Conservation (phyloP, 2,888 invertebrate species). For the Athripsodes cinereus region DNA sequence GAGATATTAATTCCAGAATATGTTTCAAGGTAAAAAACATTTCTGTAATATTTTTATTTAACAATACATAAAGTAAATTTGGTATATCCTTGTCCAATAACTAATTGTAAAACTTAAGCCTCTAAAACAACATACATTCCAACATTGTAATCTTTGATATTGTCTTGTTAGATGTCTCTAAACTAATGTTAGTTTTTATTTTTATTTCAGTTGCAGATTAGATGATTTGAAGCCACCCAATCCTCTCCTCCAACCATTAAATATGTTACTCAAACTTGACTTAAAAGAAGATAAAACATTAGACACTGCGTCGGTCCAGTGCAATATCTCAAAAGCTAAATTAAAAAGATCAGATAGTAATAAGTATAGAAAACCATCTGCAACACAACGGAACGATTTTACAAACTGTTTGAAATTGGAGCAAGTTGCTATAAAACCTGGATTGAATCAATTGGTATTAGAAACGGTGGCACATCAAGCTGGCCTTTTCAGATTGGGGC, state of each 20-base stretch:
- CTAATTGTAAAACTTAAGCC: no score
- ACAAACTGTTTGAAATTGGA: conserved; percentile 51
- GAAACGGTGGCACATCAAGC: conserved; percentile 56
- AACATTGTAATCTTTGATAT: no score
- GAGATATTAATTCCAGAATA: conserved; percentile 9
- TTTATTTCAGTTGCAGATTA: conserved; percentile 46
- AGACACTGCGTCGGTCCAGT: conserved; percentile 67
- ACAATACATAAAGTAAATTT: no score
- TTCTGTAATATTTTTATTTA: no score
- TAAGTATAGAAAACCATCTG: conserved; percentile 61
- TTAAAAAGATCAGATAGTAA: conserved; percentile 67
- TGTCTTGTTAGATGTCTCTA: no score
- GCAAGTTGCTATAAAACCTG: conserved; percentile 54
- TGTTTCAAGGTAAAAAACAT: conserved; percentile 19
- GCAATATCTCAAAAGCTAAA: conserved; percentile 57
- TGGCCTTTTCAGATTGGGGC: conserved; percentile 65
- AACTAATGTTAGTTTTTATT: not conserved
- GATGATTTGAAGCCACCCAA: conserved; percentile 58
- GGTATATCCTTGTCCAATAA: no score
- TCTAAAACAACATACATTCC: no score
- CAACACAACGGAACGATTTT: conserved; percentile 60
- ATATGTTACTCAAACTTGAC: conserved; percentile 65
- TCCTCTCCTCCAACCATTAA: conserved; percentile 52
- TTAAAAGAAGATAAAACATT: conserved; percentile 78
- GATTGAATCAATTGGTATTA: conserved; percentile 57